These are phyloP conservation scores for Teleiodes luculella DNA, from an alignment of 2,888 invertebrate genomes.

Conservation along the genomic window DNA sequence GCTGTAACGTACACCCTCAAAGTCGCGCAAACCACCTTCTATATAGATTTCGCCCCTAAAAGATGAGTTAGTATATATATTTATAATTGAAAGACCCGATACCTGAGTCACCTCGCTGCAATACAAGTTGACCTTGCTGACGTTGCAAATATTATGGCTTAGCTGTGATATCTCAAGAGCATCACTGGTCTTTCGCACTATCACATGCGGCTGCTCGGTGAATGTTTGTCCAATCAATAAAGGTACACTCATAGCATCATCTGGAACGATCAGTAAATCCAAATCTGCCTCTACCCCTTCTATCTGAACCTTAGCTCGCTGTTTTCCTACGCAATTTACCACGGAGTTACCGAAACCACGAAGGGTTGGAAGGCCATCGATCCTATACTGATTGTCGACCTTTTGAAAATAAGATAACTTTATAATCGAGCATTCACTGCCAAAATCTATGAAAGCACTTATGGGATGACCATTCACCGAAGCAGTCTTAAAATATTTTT, in stretches of 20 bases:
- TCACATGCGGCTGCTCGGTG: slow-evolving; percentile 16
- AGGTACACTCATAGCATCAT: slow-evolving; percentile 10
- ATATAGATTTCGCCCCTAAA: too few relatives aligned
- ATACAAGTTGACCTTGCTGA: slow-evolving; percentile 9
- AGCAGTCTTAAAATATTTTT: slow-evolving; percentile 13
- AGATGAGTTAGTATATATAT: too few relatives aligned
- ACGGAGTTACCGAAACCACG: slow-evolving; percentile 17
- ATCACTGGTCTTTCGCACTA: slow-evolving; percentile 11
- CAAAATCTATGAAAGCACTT: slow-evolving; percentile 14
- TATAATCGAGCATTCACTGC: slow-evolving; percentile 14
- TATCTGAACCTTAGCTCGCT: neutral
- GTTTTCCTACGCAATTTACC: slow-evolving; percentile 10
- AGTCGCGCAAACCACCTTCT: too few relatives aligned
- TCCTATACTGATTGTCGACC: neutral
- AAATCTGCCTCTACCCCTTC: slow-evolving; percentile 9
- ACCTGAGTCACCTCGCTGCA: neutral
- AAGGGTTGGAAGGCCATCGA: neutral
- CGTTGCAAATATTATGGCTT: slow-evolving; percentile 1
- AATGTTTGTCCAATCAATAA: slow-evolving; percentile 17
- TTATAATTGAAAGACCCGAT: too few relatives aligned
- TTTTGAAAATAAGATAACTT: neutral
- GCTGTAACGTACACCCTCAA: too few relatives aligned
- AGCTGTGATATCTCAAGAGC: slow-evolving; percentile 4
- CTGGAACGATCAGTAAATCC: slow-evolving; percentile 14
- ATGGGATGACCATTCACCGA: slow-evolving; percentile 6